Conservation (phyloP, 2,113 vertebrate genomes). For the Brachyhypopomus gauderio region DNA sequence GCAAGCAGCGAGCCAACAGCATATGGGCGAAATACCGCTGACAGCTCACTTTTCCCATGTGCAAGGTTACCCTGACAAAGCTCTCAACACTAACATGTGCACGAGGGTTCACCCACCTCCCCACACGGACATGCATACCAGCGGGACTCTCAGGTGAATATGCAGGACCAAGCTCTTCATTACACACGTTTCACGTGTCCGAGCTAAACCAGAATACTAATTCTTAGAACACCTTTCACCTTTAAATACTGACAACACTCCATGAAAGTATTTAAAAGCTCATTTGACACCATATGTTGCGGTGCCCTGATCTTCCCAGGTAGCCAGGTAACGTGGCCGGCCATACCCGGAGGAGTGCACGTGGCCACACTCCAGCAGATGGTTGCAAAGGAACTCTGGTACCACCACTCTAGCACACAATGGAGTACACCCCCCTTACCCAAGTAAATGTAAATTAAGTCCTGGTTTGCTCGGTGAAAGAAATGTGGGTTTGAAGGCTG, state of each 20-base stretch:
- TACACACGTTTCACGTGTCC: background rate
- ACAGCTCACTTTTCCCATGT: slow-evolving; percentile 6
- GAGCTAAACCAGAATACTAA: background rate
- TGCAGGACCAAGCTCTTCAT: too few relatives aligned
- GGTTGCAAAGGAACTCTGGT: slow-evolving; percentile 23
- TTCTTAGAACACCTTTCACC: background rate
- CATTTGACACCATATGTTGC: background rate
- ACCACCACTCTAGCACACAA: background rate
- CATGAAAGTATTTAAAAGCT: background rate
- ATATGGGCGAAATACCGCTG: slow-evolving; percentile 3
- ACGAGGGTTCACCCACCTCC: background rate
- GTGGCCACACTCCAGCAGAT: slow-evolving; percentile 37
- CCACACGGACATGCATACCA: background rate
- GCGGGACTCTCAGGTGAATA: too few relatives aligned
- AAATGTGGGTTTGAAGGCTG: too few relatives aligned
- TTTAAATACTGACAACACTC: background rate
- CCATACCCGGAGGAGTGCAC: background rate
- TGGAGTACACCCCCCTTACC: background rate
- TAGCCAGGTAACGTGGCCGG: background rate
- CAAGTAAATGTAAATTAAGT: too few relatives aligned
- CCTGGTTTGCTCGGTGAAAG: too few relatives aligned
- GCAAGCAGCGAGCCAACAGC: slow-evolving; percentile 9
- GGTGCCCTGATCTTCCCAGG: background rate
- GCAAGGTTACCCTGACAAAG: slow-evolving; percentile 14
- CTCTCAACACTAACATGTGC: background rate